Evolutionary conservation across 2,888 invertebrate genomes (phyloP), one percentile per base, ranked within the genome.

Genomic region (Trichogramma evanescens): DNA sequence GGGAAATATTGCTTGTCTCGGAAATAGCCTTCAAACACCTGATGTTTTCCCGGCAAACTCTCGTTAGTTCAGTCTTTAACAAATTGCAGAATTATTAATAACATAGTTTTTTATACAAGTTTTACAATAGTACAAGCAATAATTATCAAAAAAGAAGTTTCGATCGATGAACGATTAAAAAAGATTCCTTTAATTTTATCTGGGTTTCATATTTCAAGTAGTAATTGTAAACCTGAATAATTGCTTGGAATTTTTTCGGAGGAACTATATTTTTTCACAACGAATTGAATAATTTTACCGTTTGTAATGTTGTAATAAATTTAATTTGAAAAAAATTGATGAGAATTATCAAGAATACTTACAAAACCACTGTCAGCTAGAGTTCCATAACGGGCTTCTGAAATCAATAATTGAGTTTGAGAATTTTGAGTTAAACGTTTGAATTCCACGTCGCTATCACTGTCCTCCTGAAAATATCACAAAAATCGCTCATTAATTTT

Each of bases 11-110:
- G 60, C 80, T 78, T 50, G 81, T 79, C 65, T 83, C 84, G 68
- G 89, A 74, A 58, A 90, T 84, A 56, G 86, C 83, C 74, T 87
- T 87, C 79, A 94, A 82, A 72, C 91, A 87, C 74, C 86, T 86
- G 72, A 93, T 86, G 80, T 94, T 93, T 73, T 93, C 91, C 70
- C 89, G 87, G 81, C 94, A 93, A 62, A 90, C 89, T 64, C 87
- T 86, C 74, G 90, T 83, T 72, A 95, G 83, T 82, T 93, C 93
- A 77, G 86, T 87, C 94, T 95, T 79, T 66, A 80, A 78, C 72
- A 69, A 41, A 13, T 42, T 2, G 7, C 9, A 46, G 42, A 26
- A 26, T 26, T 2, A 26, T 26, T 26, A 26, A 26, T 26, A 26
- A 26, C 1, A 26, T 26, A 26, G 26, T 26, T 26, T 26, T 26